Evolutionary conservation across 2,888 invertebrate species (phyloP).

Genomic region (Eilema caniola): DNA sequence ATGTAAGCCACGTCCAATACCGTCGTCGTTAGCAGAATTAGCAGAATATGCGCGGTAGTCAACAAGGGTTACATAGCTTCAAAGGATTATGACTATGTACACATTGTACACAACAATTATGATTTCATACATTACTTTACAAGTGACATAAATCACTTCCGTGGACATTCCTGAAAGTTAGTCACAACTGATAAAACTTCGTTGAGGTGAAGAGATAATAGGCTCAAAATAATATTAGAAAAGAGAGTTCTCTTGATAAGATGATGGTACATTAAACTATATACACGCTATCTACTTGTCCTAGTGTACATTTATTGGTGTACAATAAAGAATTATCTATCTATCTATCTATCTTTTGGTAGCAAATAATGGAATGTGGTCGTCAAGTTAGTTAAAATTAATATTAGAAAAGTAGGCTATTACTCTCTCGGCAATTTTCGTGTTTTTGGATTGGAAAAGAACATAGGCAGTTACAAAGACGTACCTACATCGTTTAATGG

Average conservation of each 20-base stretch:
- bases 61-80: conserved; percentile 5
- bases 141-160: conserved; percentile 1
- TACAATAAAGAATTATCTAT: too few species aligned
- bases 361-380: neutral
- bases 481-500: too few species aligned
- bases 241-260: neutral
- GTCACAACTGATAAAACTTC: neutral
- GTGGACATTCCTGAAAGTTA: neutral
- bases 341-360: too few species aligned
- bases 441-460: neutral
- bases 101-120: neutral
- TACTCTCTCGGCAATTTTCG: neutral
- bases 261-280: too few species aligned
- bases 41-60: neutral
- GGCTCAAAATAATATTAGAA: neutral
- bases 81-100: neutral
- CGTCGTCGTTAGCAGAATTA: neutral
- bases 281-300: too few species aligned
- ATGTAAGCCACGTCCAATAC: neutral
- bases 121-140: neutral
- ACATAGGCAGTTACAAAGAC: too few species aligned
- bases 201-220: neutral
- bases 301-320: too few species aligned
- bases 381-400: neutral
- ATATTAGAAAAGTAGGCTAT: too few species aligned